Evolutionary conservation across 1,140 invertebrate genomes (phyloP), one percentile per base, ranked within the genome.

Genomic region (Contarinia nasturtii): DNA sequence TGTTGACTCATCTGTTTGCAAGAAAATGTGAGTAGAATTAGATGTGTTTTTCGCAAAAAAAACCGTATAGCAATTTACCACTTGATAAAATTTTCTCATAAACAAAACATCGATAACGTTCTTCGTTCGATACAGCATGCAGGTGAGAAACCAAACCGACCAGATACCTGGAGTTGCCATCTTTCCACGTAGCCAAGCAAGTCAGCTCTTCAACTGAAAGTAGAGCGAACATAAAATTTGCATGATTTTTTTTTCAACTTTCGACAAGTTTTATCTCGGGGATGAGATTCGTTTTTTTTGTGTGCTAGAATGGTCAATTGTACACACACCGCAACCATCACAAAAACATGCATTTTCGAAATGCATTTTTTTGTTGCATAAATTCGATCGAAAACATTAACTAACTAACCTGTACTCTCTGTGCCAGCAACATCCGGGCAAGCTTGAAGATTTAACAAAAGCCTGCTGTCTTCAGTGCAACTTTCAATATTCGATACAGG

Each of bases 21-120:
- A 27, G 27, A 27, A 10, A 27, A 27, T 5, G 27, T 5, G 27
- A 27, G 27, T n/a, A 27, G 27, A 27, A 10, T 5, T 3, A 27
- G 27, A n/a, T 27, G 27, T 27, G 27, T 10, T 27, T 3, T 27
- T 27, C 27, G 27, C 27, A 27, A 5, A 3, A 27, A 27, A n/a
- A n/a, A n/a, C n/a, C n/a, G n/a, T n/a, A n/a, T n/a, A n/a, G n/a
- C n/a, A n/a, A n/a, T n/a, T 27, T 27, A 27, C 27, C 27, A 27
- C 10, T 27, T 27, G 61, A 53, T 42, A 59, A 63, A 45, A 61
- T 78, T 67, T 82, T 81, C 66, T 89, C 86, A 66, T 86, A 89
- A 33, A 92, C 85, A 68, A 91, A 93, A 70, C 89, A 92, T 50
- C 88, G 72, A 66, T 88, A 93, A 48, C 83, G 76, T 63, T 92